Percentiles rank a stretch among this genome's conserved stretches.
These are phyloP conservation scores for Microtus agrestis DNA, from an alignment of 2,797 vertebrate species.

Conservation along the genomic window DNA sequence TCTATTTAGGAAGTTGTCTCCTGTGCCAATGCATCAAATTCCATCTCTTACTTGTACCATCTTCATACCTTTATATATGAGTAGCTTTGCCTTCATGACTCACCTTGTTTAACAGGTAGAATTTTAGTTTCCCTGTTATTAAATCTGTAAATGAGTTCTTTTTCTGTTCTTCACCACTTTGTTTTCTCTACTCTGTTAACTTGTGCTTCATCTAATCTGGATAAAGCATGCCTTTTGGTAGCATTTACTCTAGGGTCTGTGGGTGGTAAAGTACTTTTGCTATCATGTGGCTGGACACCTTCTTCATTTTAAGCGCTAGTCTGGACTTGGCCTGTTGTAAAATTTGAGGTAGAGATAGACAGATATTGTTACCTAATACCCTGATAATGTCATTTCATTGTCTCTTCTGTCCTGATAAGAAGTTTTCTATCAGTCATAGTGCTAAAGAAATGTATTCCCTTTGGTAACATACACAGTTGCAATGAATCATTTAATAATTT, in stretches of 20 bases:
- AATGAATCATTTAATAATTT: conserved; percentile 15
- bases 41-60: background rate
- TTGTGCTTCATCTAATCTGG: background rate
- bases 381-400: background rate
- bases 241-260: conserved; percentile 21
- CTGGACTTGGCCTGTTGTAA: background rate
- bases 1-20: background rate
- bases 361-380: background rate
- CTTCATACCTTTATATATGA: background rate
- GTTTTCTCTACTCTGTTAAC: background rate
- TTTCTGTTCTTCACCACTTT: background rate
- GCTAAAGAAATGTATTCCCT: background rate
- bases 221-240: background rate
- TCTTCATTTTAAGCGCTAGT: background rate
- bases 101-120: background rate
- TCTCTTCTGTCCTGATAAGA: background rate
- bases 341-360: background rate
- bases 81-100: background rate
- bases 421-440: background rate
- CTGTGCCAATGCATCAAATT: no score
- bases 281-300: background rate
- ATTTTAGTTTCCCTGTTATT: background rate
- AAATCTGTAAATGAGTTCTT: background rate
- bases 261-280: background rate
- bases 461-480: background rate